These are phyloP conservation scores for Osmoderma eremita DNA, from an alignment of 2,888 invertebrate genomes.

Conservation along the genomic window DNA sequence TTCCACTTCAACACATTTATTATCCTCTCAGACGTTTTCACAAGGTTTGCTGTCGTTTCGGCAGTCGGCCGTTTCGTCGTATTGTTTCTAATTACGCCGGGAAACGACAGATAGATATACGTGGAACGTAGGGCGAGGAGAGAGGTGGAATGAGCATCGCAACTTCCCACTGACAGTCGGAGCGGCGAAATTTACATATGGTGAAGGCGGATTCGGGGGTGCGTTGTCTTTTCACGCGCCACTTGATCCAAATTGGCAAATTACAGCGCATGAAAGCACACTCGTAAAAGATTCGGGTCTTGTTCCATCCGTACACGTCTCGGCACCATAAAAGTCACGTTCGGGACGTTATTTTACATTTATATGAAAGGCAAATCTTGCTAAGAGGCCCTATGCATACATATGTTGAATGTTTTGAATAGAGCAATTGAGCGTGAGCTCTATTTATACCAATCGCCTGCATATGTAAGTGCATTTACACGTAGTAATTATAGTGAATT, in stretches of 20 bases:
- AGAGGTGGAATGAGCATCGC: slow-evolving; percentile 1
- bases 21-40: slow-evolving; percentile 13
- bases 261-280: slow-evolving; percentile 35
- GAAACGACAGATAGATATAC: not conserved
- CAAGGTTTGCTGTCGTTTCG: slow-evolving; percentile 18
- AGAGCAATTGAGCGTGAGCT: not conserved
- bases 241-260: slow-evolving; percentile 38
- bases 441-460: too few species aligned
- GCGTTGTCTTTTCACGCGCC: slow-evolving; percentile 37
- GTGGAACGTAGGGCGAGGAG: too few species aligned
- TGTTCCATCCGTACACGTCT: slow-evolving; percentile 22
- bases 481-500: too few species aligned
- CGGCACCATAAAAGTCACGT: slow-evolving; percentile 32
- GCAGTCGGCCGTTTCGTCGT: slow-evolving; percentile 17
- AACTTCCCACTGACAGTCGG: slow-evolving; percentile 2
- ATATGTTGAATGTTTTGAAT: slow-evolving; percentile 17
- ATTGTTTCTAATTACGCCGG: slow-evolving; percentile 35
- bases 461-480: too few species aligned
- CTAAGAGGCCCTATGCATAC: slow-evolving; percentile 12
- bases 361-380: slow-evolving; percentile 33
- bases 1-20: slow-evolving; percentile 22
- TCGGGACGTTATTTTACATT: slow-evolving; percentile 34
- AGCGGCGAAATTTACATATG: slow-evolving; percentile 34
- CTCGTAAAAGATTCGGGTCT: slow-evolving; percentile 31
- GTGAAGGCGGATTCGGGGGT: slow-evolving; percentile 27